These are phyloP conservation scores for Hyposoter dolosus DNA, from an alignment of 2,888 invertebrate species.

Conservation along the genomic window DNA sequence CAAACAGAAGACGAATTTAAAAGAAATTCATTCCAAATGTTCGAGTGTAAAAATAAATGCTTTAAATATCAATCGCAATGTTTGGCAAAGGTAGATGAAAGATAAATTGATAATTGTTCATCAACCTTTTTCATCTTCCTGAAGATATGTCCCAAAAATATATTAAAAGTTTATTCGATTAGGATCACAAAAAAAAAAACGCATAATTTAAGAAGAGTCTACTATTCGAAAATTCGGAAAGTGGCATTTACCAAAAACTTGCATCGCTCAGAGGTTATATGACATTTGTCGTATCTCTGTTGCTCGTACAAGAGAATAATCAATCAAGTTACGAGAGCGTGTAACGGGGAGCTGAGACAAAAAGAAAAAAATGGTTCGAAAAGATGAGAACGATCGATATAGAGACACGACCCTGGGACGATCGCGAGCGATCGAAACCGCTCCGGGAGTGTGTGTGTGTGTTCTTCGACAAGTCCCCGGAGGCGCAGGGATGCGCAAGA, in stretches of 20 bases:
- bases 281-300: conserved; percentile 2
- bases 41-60: not conserved
- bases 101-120: not conserved
- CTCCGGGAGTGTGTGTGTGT: conserved; percentile 15
- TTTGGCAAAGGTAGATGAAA: not conserved
- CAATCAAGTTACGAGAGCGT: conserved; percentile 46
- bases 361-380: conserved; percentile 14
- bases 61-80: not conserved
- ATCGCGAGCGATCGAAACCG: conserved; percentile 56
- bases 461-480: conserved; percentile 59
- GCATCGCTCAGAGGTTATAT: not conserved
- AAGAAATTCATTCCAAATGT: not conserved
- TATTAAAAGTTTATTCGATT: not conserved
- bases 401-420: conserved; percentile 65
- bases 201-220: not conserved
- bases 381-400: conserved; percentile 62
- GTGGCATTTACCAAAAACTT: not conserved
- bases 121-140: not conserved
- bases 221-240: not conserved
- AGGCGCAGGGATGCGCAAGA: conserved; percentile 51
- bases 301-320: conserved; percentile 29
- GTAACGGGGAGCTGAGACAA: conserved; percentile 38
- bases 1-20: not conserved
- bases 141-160: not conserved
- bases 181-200: not conserved